These are phyloP conservation scores for Helicoverpa assulta DNA, from an alignment of 2,888 invertebrate species.

Conservation along the genomic window DNA sequence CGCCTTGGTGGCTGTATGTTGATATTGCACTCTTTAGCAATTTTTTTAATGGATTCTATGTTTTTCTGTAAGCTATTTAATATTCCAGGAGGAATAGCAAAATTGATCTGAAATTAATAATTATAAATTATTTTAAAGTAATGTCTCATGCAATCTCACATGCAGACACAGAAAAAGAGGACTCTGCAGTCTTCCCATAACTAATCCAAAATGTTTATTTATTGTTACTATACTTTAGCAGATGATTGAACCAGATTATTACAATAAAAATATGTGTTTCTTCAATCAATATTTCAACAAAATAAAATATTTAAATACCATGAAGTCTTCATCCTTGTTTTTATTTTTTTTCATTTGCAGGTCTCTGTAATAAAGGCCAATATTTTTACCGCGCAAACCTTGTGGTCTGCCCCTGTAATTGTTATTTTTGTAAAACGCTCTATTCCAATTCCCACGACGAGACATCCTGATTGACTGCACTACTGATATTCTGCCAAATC, in stretches of 20 bases:
- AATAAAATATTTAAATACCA: conserved; percentile 46
- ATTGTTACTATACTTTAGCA: no score
- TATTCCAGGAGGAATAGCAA: conserved; percentile 75
- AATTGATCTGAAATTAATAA: conserved; percentile 68
- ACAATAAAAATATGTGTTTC: neutral
- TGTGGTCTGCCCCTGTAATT: conserved; percentile 75
- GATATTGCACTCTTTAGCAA: conserved; percentile 72
- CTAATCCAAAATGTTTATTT: no score
- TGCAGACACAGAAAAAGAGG: neutral
- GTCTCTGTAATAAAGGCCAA: conserved; percentile 78
- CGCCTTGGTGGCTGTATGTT: conserved; percentile 62
- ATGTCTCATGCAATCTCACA: no score
- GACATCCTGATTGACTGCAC: conserved; percentile 38
- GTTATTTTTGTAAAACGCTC: conserved; percentile 16
- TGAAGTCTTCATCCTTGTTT: conserved; percentile 23
- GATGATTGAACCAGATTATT: neutral
- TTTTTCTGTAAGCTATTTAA: conserved; percentile 69
- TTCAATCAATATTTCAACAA: neutral
- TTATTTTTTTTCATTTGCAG: conserved; percentile 45
- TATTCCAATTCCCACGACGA: conserved; percentile 52
- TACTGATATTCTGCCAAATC: conserved; percentile 17
- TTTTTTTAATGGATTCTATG: conserved; percentile 70
- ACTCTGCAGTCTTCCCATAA: no score
- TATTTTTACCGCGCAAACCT: conserved; percentile 83
- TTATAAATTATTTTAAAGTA: neutral